Conservation (phyloP, 2,797 vertebrate species). For the Benthosema pterotum region DNA sequence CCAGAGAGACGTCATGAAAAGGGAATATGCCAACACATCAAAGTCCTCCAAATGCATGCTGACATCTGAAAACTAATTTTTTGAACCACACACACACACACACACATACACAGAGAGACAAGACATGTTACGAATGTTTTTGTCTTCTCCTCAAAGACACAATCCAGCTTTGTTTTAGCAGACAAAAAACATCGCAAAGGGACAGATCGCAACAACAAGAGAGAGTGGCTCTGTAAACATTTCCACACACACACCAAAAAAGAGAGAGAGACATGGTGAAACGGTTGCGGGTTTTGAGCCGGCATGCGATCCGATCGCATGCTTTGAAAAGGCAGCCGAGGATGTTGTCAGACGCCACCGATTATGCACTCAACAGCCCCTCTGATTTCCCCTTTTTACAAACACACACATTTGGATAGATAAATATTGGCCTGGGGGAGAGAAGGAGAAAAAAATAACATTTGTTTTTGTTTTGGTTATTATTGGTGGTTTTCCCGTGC, state of each 20-base stretch:
- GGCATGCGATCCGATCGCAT: constrained; percentile 72
- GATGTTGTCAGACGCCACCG: constrained; percentile 70
- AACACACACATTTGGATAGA: constrained; percentile 74
- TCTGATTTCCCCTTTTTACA: constrained; percentile 76
- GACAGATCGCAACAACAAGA: constrained; percentile 73
- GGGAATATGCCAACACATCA: constrained; percentile 64
- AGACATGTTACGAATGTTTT: constrained; percentile 69
- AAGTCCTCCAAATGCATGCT: constrained; percentile 66
- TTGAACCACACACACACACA: constrained; percentile 37
- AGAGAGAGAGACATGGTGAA: constrained; percentile 59
- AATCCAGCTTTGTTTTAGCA: constrained; percentile 63
- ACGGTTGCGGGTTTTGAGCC: constrained; percentile 61
- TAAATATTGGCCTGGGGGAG: constrained; percentile 65
- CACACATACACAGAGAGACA: constrained; percentile 42
- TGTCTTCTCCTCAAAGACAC: constrained; percentile 36
- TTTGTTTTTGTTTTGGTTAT: constrained; percentile 41
- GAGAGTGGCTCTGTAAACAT: constrained; percentile 75
- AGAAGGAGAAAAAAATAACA: constrained; percentile 43
- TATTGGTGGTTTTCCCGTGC: constrained; percentile 11
- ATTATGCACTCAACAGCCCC: constrained; percentile 44
- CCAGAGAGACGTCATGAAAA: constrained; percentile 65
- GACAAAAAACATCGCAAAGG: constrained; percentile 68
- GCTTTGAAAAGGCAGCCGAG: constrained; percentile 70
- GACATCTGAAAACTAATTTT: constrained; percentile 74
- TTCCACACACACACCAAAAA: constrained; percentile 70